phyloP scores from a whole-genome alignment of 2,888 invertebrate species.

The Stenodema calcarata region DNA sequence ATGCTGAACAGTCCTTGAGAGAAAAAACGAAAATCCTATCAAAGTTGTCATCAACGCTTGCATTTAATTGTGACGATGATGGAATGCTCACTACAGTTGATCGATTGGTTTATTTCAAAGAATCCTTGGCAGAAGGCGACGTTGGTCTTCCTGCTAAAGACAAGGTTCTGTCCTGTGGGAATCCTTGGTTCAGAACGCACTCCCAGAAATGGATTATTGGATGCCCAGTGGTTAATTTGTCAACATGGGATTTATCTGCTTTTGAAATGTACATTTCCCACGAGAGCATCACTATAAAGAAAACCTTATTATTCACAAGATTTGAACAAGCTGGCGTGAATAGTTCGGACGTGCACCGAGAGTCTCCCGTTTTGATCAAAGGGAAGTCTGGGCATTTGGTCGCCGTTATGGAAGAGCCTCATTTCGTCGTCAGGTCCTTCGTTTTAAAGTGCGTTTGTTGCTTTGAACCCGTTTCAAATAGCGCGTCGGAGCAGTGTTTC shows the following conservation, averaged over 20 bases:
- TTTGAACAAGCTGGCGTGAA: not conserved
- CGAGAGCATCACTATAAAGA: not conserved
- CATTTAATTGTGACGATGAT: constrained; percentile 24
- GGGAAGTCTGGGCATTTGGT: not conserved
- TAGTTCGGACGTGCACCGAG: not conserved
- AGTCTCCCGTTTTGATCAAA: not conserved
- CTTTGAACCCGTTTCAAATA: not conserved
- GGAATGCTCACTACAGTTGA: not conserved
- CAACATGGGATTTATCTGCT: not conserved
- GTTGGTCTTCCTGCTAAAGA: constrained; percentile 10
- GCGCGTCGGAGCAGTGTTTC: constrained; percentile 2
- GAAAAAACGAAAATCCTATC: constrained; percentile 15
- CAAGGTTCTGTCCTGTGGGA: not conserved
- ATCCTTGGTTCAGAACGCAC: constrained; percentile 25
- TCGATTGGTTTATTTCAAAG: constrained; percentile 1
- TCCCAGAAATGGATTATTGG: constrained; percentile 2
- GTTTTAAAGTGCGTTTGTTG: constrained; percentile 1
- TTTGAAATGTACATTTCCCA: constrained; percentile 31
- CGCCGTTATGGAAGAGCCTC: constrained; percentile 5
- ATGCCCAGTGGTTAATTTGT: constrained; percentile 9
- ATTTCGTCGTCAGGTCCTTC: not conserved
- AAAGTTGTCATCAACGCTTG: constrained; percentile 14
- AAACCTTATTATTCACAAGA: not conserved
- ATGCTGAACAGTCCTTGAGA: not conserved
- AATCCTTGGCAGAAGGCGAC: not conserved